These are phyloP conservation scores for Panagrolaimus sp. DNA, from an alignment of 1,140 invertebrate genomes.

Conservation along the genomic window DNA sequence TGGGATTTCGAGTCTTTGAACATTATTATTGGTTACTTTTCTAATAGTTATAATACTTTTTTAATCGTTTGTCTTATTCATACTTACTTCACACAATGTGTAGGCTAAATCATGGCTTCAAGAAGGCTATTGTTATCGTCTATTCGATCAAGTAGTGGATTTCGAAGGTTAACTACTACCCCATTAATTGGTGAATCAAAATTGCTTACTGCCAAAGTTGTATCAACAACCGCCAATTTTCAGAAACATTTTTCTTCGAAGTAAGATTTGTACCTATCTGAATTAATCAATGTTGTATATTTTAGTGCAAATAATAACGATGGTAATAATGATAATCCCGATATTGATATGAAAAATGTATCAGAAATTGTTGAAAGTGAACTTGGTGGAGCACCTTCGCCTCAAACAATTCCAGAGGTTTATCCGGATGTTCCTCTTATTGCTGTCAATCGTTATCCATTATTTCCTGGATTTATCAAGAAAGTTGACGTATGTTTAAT, in stretches of 20 bases:
- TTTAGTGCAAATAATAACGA: neutral
- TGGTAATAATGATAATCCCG: neutral
- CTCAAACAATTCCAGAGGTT: constrained; percentile 80
- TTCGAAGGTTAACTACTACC: neutral
- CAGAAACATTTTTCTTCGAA: neutral
- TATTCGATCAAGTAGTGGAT: neutral
- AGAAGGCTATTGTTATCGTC: neutral
- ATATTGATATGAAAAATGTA: constrained; percentile 6
- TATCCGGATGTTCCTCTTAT: constrained; percentile 93
- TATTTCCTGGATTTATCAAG: constrained; percentile 97
- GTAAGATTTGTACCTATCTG: neutral
- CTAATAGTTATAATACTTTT: neutral
- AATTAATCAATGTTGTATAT: neutral
- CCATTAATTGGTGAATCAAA: constrained; percentile 70
- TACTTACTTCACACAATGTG: too few species aligned
- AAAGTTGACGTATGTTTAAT: constrained; percentile 73
- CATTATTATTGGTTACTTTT: too few species aligned
- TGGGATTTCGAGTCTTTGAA: too few species aligned
- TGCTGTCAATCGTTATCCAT: constrained; percentile 83
- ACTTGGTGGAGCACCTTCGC: constrained; percentile 64
- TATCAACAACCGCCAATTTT: neutral
- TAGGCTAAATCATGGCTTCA: neutral
- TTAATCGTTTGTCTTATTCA: too few species aligned
- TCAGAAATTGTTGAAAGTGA: constrained; percentile 59
- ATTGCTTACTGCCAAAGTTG: constrained; percentile 59